Percentiles rank a stretch among this genome's conserved stretches.
These are phyloP conservation scores for Drosophila lini DNA, from an alignment of 1,140 invertebrate species.

Conservation along the genomic window DNA sequence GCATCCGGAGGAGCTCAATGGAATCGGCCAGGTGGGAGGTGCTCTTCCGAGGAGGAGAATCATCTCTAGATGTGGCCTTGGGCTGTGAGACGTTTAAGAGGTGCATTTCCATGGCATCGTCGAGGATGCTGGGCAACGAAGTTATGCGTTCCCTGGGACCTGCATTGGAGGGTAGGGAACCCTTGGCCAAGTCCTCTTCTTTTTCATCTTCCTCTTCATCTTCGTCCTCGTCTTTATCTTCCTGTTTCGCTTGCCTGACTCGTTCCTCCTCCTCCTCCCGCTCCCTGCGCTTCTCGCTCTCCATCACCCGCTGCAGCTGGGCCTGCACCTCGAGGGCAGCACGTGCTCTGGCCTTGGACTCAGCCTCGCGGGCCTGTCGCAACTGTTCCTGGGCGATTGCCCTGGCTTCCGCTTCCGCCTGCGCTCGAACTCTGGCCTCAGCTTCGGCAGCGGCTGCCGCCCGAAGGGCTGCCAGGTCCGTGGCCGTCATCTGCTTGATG, in stretches of 20 bases:
- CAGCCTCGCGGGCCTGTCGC: slow-evolving; percentile 42
- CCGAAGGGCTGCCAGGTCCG: slow-evolving; percentile 61
- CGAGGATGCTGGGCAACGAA: slow-evolving; percentile 51
- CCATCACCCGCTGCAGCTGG: slow-evolving; percentile 45
- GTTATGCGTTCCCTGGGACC: slow-evolving; percentile 44
- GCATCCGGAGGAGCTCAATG: slow-evolving; percentile 69
- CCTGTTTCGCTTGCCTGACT: neutral
- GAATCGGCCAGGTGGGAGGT: slow-evolving; percentile 62
- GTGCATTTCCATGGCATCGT: slow-evolving; percentile 59
- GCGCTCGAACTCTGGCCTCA: slow-evolving; percentile 30
- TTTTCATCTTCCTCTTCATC: slow-evolving; percentile 10
- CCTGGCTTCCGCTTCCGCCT: slow-evolving; percentile 52
- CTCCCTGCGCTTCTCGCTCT: slow-evolving; percentile 32
- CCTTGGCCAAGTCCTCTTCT: slow-evolving; percentile 11
- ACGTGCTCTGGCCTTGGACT: slow-evolving; percentile 52
- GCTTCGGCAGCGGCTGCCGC: slow-evolving; percentile 70
- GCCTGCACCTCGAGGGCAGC: slow-evolving; percentile 54
- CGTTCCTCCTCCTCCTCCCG: slow-evolving; percentile 12
- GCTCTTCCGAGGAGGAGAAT: slow-evolving; percentile 54
- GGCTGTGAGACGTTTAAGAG: slow-evolving; percentile 35
- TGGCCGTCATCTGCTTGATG: slow-evolving; percentile 82
- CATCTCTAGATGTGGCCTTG: slow-evolving; percentile 22
- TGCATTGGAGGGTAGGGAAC: slow-evolving; percentile 9
- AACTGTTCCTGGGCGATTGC: slow-evolving; percentile 52
- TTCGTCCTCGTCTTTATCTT: slow-evolving; percentile 15